phyloP scores from a whole-genome alignment of 2,113 vertebrate genomes.

The Mesocricetus auratus region DNA sequence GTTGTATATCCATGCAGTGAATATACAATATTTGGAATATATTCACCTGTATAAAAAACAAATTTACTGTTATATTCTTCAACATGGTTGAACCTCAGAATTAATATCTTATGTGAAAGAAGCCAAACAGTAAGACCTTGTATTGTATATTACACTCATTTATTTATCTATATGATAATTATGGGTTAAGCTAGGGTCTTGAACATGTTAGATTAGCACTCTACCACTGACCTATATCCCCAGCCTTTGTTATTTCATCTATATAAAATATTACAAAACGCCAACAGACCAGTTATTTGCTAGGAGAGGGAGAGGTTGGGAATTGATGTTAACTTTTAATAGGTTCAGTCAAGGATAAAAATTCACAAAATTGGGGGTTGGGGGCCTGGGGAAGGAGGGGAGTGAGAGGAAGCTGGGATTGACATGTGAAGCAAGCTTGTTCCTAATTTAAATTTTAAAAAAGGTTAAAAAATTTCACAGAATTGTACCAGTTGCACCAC shows the following conservation, averaged over 20 bases:
- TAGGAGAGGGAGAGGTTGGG: background rate
- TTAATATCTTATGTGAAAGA: constrained; percentile 44
- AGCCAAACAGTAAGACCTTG: background rate
- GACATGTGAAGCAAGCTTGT: too few species aligned
- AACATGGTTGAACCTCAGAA: constrained; percentile 15
- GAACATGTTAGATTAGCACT: background rate
- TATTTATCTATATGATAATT: background rate
- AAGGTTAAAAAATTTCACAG: too few species aligned
- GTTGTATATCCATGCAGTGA: background rate
- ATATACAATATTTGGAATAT: constrained; percentile 21
- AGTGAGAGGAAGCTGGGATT: too few species aligned
- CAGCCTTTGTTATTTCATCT: background rate
- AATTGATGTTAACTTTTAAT: constrained; percentile 48
- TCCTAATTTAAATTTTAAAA: too few species aligned
- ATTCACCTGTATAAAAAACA: constrained; percentile 51
- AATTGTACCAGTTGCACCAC: constrained; percentile 9
- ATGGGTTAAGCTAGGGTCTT: background rate
- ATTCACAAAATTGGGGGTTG: too few species aligned
- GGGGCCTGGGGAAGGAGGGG: too few species aligned
- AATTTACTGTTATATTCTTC: constrained; percentile 15
- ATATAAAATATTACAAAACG: constrained; percentile 40
- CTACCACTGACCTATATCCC: background rate
- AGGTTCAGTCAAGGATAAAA: background rate
- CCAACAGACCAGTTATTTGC: constrained; percentile 1
- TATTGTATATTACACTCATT: background rate